phyloP scores from a whole-genome alignment of 2,797 vertebrate genomes.

The Xenopus petersii region DNA sequence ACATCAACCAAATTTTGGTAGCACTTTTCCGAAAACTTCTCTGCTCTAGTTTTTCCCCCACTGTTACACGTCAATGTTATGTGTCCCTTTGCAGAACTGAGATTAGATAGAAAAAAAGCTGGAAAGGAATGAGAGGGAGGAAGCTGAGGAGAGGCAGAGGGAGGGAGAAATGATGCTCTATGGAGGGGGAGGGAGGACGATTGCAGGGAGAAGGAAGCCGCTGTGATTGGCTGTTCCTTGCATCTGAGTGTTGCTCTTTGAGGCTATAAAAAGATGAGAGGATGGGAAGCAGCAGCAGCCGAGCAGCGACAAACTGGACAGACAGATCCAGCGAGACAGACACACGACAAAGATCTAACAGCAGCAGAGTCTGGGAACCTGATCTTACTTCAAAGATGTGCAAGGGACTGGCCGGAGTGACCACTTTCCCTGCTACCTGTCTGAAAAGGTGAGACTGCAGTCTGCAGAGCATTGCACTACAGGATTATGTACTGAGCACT shows the following conservation, averaged over 20 bases:
- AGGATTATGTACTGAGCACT: neutral
- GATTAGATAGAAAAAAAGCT: neutral
- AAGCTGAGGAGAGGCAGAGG: neutral
- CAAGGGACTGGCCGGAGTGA: constrained; percentile 88
- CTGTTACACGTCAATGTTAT: constrained; percentile 22
- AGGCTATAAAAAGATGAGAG: constrained; percentile 49
- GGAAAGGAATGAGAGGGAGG: neutral
- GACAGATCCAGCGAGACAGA: constrained; percentile 38
- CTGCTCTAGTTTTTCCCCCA: neutral
- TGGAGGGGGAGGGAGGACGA: neutral
- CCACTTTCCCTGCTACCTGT: constrained; percentile 86
- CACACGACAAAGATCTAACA: constrained; percentile 12
- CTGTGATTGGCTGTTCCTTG: constrained; percentile 28
- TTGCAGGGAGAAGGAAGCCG: neutral
- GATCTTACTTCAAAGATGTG: constrained; percentile 74
- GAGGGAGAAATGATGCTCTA: constrained; percentile 11
- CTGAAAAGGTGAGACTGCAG: constrained; percentile 80
- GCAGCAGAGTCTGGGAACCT: constrained; percentile 24
- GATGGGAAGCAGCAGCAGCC: constrained; percentile 38
- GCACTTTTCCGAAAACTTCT: neutral
- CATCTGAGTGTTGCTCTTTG: constrained; percentile 33
- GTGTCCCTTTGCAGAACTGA: neutral
- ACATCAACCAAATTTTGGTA: no score
- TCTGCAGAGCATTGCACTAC: constrained; percentile 1
- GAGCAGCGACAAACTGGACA: constrained; percentile 42